These are phyloP conservation scores for Heliconius melpomene DNA, from an alignment of 1,140 invertebrate genomes.

Conservation along the genomic window DNA sequence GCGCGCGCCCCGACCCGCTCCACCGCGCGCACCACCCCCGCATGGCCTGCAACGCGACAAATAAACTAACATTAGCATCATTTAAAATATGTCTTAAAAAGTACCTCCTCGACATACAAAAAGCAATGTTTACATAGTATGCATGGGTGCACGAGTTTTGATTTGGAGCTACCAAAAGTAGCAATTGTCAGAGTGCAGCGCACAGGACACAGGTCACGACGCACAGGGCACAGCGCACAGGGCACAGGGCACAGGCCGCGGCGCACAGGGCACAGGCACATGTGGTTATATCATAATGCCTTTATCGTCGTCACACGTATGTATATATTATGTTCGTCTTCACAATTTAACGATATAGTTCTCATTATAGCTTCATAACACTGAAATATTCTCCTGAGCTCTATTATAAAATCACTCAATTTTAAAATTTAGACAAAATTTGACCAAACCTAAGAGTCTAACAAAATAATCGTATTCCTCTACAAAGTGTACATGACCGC, in stretches of 20 bases:
- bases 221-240: not conserved
- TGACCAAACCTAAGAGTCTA: not conserved
- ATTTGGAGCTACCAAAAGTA: not conserved
- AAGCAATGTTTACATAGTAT: not conserved
- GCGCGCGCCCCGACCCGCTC: constrained; percentile 50
- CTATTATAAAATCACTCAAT: not conserved
- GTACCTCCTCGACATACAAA: not conserved
- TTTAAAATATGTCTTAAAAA: not conserved
- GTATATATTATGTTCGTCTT: not conserved
- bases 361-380: not conserved
- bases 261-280: not conserved
- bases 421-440: not conserved
- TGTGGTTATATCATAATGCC: not conserved
- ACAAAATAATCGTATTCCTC: not conserved
- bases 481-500: not conserved
- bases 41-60: constrained; percentile 57
- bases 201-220: not conserved
- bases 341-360: not conserved
- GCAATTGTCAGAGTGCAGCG: not conserved
- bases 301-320: not conserved
- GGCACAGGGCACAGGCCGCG: too few relatives aligned
- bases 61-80: not conserved
- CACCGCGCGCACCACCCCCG: constrained; percentile 65
- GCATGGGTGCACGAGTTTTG: not conserved
- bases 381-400: not conserved